Evolutionary conservation across 2,888 invertebrate genomes (phyloP), one percentile per base, ranked within the genome.

Genomic region (Dasysyrphus albostriatus): DNA sequence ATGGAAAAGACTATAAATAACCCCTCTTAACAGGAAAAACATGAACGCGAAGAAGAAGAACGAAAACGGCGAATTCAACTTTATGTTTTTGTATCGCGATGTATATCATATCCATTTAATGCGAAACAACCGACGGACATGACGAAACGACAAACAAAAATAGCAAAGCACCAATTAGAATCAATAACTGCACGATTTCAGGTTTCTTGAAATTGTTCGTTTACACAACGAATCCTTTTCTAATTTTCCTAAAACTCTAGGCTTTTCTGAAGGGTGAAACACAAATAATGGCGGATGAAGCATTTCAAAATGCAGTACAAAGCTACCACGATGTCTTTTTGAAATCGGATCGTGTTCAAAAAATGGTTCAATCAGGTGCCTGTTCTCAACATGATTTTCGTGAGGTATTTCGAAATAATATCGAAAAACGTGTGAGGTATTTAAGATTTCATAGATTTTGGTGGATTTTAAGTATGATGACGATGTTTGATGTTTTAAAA

Each of bases 101-200:
- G 99, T 93, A 96, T 99, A 91, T 98, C 99, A 8, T 99, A 99
- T 94, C 99, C 99, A 8, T 99, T 99, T 94, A 99, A 99, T 93
- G 98, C 99, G 12, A 99, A 99, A 93, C 99, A 99, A 92, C 98
- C 98, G 0, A 98, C 98, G 8, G 99, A 99, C 92, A 98, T 99
- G 98, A 98, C 98, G 3, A 94, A 97, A 90, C 94, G 99, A 88
- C 98, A 98, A 92, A 96, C 97, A 76, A 99, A 99, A 94, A 96
- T 99, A 73, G 98, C 97, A 76, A 98, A 98, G 92, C 98, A 98
- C 92, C 99, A 99, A 93, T 94, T 99, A 89, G 98, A 98, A 93
- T 96, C 97, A 54, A 97, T 98, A 90, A 97, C 97, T 92, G 97
- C 97, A 90, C 95, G 98, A 93, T 99, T 99, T 94, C 97, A 98